Conservation (phyloP, 1,140 invertebrate genomes). For the Micrasema longulum region DNA sequence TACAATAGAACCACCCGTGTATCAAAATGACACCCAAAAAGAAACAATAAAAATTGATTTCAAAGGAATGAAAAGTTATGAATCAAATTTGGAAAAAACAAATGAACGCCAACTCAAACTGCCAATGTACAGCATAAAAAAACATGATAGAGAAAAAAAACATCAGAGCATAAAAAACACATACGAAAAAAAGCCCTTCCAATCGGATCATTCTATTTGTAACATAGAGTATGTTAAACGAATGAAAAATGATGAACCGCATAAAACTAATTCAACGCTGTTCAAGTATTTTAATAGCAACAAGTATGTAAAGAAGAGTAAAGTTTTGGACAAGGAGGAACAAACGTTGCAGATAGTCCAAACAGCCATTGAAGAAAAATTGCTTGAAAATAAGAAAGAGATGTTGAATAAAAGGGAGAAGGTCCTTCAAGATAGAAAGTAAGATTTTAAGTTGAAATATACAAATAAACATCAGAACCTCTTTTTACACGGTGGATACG, state of each 20-base stretch:
- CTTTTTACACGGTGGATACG: too few species aligned
- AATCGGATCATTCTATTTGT: slow-evolving; percentile 31
- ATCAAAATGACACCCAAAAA: not conserved
- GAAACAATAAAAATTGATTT: not conserved
- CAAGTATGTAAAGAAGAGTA: slow-evolving; percentile 59
- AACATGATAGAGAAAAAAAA: slow-evolving; percentile 11
- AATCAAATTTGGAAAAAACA: not conserved
- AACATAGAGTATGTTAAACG: slow-evolving; percentile 32
- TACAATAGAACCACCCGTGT: slow-evolving; percentile 9
- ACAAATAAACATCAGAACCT: too few species aligned
- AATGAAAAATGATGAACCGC: not conserved
- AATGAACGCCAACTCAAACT: not conserved
- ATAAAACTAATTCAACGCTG: slow-evolving; percentile 11
- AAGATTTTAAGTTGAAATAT: slow-evolving; percentile 7
- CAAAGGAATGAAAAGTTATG: not conserved
- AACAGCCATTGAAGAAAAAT: slow-evolving; percentile 58
- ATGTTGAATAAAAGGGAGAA: slow-evolving; percentile 61
- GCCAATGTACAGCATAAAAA: slow-evolving; percentile 8
- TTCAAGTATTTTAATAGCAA: slow-evolving; percentile 58
- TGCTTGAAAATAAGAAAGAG: slow-evolving; percentile 62
- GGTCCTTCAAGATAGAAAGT: slow-evolving; percentile 64
- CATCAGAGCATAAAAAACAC: slow-evolving; percentile 3
- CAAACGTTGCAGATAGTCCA: slow-evolving; percentile 59
- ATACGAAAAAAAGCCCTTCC: slow-evolving; percentile 20
- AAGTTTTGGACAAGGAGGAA: slow-evolving; percentile 51